A percentile compares a stretch with the other conserved stretches of the same genome.
phyloP scores from a whole-genome alignment of 1,140 invertebrate genomes.

The Aphelenchoides fujianensis region DNA sequence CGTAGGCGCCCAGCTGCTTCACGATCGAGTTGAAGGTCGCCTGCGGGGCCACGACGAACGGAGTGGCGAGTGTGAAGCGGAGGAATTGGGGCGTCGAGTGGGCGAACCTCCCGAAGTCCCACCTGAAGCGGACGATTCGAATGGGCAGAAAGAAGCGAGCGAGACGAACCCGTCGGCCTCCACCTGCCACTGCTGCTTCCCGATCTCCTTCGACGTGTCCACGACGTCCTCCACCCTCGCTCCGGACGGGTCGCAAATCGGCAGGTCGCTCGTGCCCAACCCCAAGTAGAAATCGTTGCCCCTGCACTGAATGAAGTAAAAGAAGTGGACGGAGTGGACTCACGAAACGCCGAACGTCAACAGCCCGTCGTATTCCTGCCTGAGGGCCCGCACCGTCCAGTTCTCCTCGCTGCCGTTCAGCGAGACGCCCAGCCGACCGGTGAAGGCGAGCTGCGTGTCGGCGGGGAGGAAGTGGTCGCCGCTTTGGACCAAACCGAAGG shows the following conservation, averaged over 20 bases:
- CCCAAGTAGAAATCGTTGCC: background rate
- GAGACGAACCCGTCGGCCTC: background rate
- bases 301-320: background rate
- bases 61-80: background rate
- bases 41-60: background rate
- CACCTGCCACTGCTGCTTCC: background rate
- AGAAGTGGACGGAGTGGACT: background rate
- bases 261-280: background rate
- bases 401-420: background rate
- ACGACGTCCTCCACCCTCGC: background rate
- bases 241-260: background rate
- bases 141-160: background rate
- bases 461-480: background rate
- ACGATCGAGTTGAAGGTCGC: background rate
- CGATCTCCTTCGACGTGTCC: background rate
- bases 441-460: background rate
- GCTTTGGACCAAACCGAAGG: background rate
- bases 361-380: background rate
- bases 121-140: background rate
- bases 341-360: background rate
- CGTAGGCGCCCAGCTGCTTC: background rate
- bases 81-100: background rate
- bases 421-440: background rate
- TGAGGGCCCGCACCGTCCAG: background rate
- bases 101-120: background rate